These are phyloP conservation scores for Trinorchestia longiramus DNA, from an alignment of 1,140 invertebrate genomes.

Conservation along the genomic window DNA sequence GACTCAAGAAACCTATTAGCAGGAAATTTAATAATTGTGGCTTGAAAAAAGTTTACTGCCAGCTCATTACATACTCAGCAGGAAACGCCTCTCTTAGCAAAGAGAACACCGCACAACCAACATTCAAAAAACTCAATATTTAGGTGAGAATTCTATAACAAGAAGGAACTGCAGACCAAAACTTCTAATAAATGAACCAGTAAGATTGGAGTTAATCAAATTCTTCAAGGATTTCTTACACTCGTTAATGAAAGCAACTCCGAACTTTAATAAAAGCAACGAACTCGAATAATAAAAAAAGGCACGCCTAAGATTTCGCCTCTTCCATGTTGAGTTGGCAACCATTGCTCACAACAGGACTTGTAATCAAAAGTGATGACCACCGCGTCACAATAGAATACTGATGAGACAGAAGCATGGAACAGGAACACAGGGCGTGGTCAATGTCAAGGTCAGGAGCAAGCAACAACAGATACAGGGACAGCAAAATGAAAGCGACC, in stretches of 20 bases:
- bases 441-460: constrained; percentile 27
- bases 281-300: neutral
- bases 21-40: too few species aligned
- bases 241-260: neutral
- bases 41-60: too few species aligned
- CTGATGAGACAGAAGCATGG: neutral
- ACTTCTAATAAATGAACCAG: neutral
- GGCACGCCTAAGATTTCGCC: neutral
- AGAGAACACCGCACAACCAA: neutral
- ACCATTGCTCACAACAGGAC: neutral
- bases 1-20: too few species aligned
- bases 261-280: neutral
- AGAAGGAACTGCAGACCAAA: neutral
- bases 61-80: too few species aligned
- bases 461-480: neutral
- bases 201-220: neutral
- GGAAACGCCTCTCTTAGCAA: neutral
- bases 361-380: neutral
- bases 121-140: neutral
- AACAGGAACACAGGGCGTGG: neutral
- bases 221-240: neutral
- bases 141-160: neutral
- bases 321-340: neutral
- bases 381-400: neutral
- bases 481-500: neutral